Evolutionary conservation across 2,888 invertebrate genomes (phyloP), one percentile per base, ranked within the genome.

Genomic region (Idaea straminata): DNA sequence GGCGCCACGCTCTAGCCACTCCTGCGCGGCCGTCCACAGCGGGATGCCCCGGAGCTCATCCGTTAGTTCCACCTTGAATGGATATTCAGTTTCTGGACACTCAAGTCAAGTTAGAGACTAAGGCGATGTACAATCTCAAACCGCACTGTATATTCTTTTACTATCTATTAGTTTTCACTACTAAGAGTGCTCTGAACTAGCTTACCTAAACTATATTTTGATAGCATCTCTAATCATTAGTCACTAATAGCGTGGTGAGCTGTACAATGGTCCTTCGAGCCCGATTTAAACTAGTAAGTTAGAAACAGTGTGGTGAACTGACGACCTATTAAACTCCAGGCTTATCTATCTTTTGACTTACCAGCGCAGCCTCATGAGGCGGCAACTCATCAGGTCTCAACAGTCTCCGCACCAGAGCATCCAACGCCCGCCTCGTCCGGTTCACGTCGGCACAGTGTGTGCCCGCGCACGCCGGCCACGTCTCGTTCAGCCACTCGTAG

Each of bases 401-500:
- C 63, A 98, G 87, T 66, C 96, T 91, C 77, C 95, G 95, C 66
- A 98, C 94, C 0, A 96, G 95, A 72, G 94, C 94, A 63, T 96
- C 96, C 47, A 98, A 87, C 65, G 95, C 95, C 62, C 94, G 93
- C 74, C 95, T 10, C 25, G 25, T 59, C 34, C 59, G 59, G 59
- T 59, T 59, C 13, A 47, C 47, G 47, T 69, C 86, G 65, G 77
- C 82, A 82, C 67, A 77, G 69, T 62, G 79, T 76, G 77, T 89
- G 62, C 94, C 93, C 34, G 86, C 84, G 62, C 96, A 95, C 0
- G 88, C 86, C 62, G 94, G 94, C 95, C 96, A 96, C 58, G 95
- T 95, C 64, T 94, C 94, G 73, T 95, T 94, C 64, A 98, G 88
- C 98, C 98, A 99, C 85, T 98, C 98, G 85, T 98, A 99, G 79